Evolutionary conservation across 2,888 invertebrate species (phyloP).

Genomic region (Drosophila suboccidentalis): DNA sequence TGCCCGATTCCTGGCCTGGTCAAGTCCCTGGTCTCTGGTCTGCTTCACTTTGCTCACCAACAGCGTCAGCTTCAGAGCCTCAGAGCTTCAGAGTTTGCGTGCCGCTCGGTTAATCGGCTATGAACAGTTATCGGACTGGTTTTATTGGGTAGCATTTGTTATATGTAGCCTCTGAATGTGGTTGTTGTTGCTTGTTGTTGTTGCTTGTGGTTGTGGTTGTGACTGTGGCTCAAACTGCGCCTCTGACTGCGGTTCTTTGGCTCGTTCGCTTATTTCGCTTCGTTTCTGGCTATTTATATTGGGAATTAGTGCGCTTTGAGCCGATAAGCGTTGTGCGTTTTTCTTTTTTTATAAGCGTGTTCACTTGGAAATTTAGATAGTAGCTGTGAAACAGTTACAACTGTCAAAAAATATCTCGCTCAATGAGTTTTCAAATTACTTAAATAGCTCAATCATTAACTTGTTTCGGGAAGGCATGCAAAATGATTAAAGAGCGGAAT

Average conservation of each 20-base stretch:
- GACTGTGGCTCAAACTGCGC: not conserved
- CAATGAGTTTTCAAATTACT: constrained; percentile 30
- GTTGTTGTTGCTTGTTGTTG: not conserved
- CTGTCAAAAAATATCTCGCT: constrained; percentile 43
- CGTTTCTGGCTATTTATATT: constrained; percentile 68
- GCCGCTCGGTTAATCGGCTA: constrained; percentile 79
- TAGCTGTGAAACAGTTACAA: constrained; percentile 48
- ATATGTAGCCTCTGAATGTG: constrained; percentile 49
- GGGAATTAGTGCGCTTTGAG: constrained; percentile 78
- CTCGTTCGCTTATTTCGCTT: constrained; percentile 17
- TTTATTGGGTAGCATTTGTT: constrained; percentile 74
- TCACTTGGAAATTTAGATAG: constrained; percentile 73
- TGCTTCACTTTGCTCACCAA: constrained; percentile 50
- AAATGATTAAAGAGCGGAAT: not conserved
- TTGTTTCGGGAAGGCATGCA: not conserved
- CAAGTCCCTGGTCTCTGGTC: constrained; percentile 35
- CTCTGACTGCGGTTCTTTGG: constrained; percentile 13
- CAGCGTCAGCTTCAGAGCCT: constrained; percentile 21
- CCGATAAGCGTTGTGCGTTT: constrained; percentile 68
- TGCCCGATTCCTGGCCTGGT: constrained; percentile 23
- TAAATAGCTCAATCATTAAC: constrained; percentile 19
- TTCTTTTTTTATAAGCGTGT: constrained; percentile 77
- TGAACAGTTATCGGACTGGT: constrained; percentile 82
- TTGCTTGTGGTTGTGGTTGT: constrained; percentile 5
- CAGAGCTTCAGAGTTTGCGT: constrained; percentile 60